A percentile compares a stretch with the other conserved stretches of the same genome.
phyloP scores from a whole-genome alignment of 2,797 vertebrate genomes.

The Hyperoplus immaculatus region DNA sequence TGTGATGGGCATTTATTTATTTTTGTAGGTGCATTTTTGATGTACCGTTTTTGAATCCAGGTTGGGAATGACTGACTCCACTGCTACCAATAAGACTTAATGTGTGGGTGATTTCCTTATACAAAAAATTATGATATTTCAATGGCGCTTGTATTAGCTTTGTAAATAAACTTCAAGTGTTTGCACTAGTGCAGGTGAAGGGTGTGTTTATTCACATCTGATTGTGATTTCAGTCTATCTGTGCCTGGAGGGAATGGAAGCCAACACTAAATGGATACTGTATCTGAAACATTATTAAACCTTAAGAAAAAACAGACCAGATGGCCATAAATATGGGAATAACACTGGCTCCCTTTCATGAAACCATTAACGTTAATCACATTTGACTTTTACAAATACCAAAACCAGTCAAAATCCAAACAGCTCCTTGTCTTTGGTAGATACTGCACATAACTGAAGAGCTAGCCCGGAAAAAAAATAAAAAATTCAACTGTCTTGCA shows the following conservation, averaged over 20 bases:
- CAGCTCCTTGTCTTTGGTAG: constrained; percentile 52
- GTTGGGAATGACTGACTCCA: not conserved
- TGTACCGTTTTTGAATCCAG: not conserved
- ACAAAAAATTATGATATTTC: constrained; percentile 41
- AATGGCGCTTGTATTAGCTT: constrained; percentile 57
- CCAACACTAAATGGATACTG: constrained; percentile 79
- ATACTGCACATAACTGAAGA: constrained; percentile 27
- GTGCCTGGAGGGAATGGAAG: constrained; percentile 80
- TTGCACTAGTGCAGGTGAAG: constrained; percentile 71
- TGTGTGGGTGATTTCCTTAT: constrained; percentile 13
- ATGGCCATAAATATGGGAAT: constrained; percentile 77
- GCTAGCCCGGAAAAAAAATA: constrained; percentile 44
- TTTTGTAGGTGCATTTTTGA: not conserved
- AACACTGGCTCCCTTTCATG: constrained; percentile 72
- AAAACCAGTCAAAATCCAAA: constrained; percentile 61
- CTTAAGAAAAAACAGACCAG: constrained; percentile 67
- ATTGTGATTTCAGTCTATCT: constrained; percentile 74
- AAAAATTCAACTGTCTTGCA: constrained; percentile 38
- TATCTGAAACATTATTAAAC: constrained; percentile 83
- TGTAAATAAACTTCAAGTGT: constrained; percentile 65
- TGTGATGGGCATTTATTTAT: not conserved
- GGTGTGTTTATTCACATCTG: constrained; percentile 80
- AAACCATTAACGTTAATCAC: constrained; percentile 74
- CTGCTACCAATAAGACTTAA: constrained; percentile 13
- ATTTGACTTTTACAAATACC: constrained; percentile 69